Evolutionary conservation across 2,113 vertebrate genomes (phyloP).

Genomic region (Prunella fulvescens): DNA sequence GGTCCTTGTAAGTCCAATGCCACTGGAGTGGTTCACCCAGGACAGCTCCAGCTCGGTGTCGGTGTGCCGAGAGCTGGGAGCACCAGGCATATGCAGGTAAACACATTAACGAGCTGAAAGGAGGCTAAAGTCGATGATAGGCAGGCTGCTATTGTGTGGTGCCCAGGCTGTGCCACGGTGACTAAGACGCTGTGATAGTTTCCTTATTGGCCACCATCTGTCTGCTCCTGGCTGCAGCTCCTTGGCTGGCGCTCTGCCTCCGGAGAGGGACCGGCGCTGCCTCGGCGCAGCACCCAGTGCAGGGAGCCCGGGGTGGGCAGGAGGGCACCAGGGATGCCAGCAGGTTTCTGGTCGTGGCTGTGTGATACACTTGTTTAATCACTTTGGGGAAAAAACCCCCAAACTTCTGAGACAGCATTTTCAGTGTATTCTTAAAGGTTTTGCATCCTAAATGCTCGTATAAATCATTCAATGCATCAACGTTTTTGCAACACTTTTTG

Average conservation of each 20-base stretch:
- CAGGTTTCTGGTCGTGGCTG: background rate
- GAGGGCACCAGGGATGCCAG: background rate
- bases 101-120: background rate
- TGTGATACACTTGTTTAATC: background rate
- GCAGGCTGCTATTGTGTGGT: background rate
- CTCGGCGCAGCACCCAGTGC: accelerated
- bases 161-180: background rate
- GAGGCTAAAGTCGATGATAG: background rate
- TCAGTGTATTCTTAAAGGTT: background rate
- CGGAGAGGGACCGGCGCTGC: background rate
- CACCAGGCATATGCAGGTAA: background rate
- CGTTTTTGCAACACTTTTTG: background rate
- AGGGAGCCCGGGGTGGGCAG: accelerated
- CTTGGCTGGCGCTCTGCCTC: background rate
- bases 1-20: accelerated
- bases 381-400: accelerated
- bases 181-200: background rate
- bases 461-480: background rate
- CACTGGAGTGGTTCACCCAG: accelerated
- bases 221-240: background rate
- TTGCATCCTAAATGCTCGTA: background rate
- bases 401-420: background rate
- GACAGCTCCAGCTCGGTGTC: no score
- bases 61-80: background rate
- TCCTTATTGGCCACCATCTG: slow-evolving; percentile 51